Evolutionary conservation across 2,113 vertebrate genomes (phyloP).

Genomic region (Balaenoptera acutorostrata): DNA sequence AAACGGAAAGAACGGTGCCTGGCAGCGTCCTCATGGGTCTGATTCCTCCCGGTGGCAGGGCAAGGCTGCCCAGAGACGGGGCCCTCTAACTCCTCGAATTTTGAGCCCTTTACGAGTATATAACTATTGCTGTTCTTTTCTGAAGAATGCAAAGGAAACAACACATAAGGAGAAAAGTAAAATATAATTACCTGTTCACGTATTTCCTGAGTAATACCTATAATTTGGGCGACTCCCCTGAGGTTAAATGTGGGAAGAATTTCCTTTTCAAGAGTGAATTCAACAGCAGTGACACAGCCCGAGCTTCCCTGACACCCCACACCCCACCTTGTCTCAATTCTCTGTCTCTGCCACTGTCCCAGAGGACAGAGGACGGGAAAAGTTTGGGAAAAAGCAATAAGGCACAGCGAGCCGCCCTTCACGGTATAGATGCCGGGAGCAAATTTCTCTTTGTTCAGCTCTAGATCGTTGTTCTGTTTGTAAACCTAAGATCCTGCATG

Average conservation of each 20-base stretch:
- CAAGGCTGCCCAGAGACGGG: neutral
- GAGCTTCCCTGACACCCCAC: neutral
- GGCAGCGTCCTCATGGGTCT: rapidly evolving
- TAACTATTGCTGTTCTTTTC: neutral
- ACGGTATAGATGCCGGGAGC: rapidly evolving
- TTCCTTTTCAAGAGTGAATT: neutral
- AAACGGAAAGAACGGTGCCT: neutral
- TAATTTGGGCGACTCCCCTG: neutral
- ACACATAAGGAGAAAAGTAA: neutral
- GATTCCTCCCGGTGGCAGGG: neutral
- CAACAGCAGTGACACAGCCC: neutral
- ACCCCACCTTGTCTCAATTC: too few relatives aligned
- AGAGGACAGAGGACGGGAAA: neutral
- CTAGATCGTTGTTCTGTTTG: neutral
- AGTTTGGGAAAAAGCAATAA: neutral
- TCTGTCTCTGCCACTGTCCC: neutral
- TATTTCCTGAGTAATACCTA: neutral
- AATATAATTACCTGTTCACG: neutral
- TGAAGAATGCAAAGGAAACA: neutral
- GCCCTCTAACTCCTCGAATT: neutral
- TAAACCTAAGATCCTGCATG: neutral
- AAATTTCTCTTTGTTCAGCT: neutral
- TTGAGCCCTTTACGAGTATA: neutral
- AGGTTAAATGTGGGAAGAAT: neutral
- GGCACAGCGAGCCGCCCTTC: neutral